Evolutionary conservation across 2,113 vertebrate species (phyloP), one percentile per base, ranked within the genome.

Genomic region (Jaculus jaculus): DNA sequence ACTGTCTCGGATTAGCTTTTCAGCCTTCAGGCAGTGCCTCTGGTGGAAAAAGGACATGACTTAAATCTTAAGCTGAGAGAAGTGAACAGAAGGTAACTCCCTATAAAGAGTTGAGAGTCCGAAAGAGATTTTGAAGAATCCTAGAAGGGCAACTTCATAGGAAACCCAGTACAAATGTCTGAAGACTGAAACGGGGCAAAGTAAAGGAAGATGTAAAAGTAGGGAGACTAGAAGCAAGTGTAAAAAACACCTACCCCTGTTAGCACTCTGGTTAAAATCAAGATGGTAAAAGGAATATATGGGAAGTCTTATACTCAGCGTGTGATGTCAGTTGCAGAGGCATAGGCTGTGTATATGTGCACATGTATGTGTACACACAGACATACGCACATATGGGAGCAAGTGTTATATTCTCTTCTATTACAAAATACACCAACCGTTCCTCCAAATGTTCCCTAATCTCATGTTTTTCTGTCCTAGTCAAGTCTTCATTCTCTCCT

Each of bases 121-220:
- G 85, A 92, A 77, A 87, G 66, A 84, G 87, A 79, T 58, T 94
- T 73, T 85, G 83, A 89, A 95, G 82, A 90, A 88, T 24, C 23
- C 26, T 24, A 47, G 75, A 91, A 75, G 60, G 18, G 34, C 54
- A 86, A 30, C 66, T 85, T 93, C 30, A 60, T 63, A 73, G 65
- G 72, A 74, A 93, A 88, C 81, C 28, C 66, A 71, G 23, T 24
- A n/a, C 60, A 83, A 80, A 92, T 28, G 10, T 61, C 54, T 65
- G 26, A 89, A 79, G 73, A 23, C n/a, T 90, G 39, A 93, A 94
- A 94, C 37, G 39, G 17, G 28, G 39, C 42, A 54, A 5, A 10
- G 30, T 65, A 30, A 74, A 87, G 83, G 90, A 89, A 28, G 42
- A 34, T 37, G 74, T 5, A 71, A 47, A 74, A 24, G 30, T 69